Evolutionary conservation across 2,888 invertebrate species (phyloP), one percentile per base, ranked within the genome.

Genomic region (Ichneumoninae sp.): DNA sequence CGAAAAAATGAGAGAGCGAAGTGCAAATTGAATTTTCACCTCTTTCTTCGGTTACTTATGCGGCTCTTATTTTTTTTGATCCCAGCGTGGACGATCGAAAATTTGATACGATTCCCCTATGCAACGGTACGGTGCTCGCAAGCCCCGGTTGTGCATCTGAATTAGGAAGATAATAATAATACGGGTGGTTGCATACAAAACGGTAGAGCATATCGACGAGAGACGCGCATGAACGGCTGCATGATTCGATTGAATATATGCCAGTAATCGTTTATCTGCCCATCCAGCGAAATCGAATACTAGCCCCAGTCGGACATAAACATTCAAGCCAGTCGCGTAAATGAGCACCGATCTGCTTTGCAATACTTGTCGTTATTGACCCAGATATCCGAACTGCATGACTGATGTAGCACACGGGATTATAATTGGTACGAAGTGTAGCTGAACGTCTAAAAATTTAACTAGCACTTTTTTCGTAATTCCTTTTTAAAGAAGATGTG

Each of bases 81-180:
- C 44, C 44, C 16, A 47, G 44, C 13, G 16, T 47, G 44, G 16
- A 16, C 82, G 72, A 79, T 83, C n/a, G 69, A 47, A 65, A 13
- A 69, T 36, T 44, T n/a, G 40, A 74, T 66, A 79, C 44, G 44
- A 33, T 66, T 72, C 68, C 62, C 74, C 72, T 69, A 36, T 13
- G 33, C 44, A 57, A 65, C 62, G 66, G 75, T 74, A 70, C 40
- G 65, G 40, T 22, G 57, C 44, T 57, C 26, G 33, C 22, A 79
- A 26, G 19, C 4, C 62, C 30, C 22, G 47, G 70, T 83, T 57
- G 75, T 57, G 79, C 70, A 79, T 75, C 54, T 75, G 75, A 83
- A 83, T 83, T 83, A 75, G 79, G 69, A 83, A 83, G 75, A 80
- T 83, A 83, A 83, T 83, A 83, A 65, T 80, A 65, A 70, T 54